phyloP scores from a whole-genome alignment of 2,888 invertebrate species.

The Leuctra nigra region DNA sequence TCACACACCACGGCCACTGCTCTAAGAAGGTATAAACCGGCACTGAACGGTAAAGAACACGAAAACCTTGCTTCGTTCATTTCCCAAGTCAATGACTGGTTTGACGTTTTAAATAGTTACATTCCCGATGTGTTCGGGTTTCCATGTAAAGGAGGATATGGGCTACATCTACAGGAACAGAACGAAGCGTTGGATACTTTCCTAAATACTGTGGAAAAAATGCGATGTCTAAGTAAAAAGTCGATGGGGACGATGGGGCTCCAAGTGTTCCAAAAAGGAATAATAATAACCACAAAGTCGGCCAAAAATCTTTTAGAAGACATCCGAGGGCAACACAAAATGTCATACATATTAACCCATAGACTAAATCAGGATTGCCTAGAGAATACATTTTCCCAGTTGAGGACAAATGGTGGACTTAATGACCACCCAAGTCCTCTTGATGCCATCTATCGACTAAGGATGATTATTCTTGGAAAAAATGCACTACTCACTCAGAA shows the following conservation, averaged over 20 bases:
- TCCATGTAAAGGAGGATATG: constrained; percentile 30
- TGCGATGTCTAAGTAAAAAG: constrained; percentile 25
- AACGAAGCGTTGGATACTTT: constrained; percentile 28
- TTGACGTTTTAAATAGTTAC: constrained; percentile 32
- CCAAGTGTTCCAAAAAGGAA: constrained; percentile 30
- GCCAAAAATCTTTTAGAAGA: constrained; percentile 24
- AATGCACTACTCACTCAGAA: constrained; percentile 23
- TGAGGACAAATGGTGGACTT: constrained; percentile 29
- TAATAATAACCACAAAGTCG: constrained; percentile 28
- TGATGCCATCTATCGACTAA: constrained; percentile 28
- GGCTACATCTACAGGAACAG: constrained; percentile 26
- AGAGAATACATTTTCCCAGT: constrained; percentile 29
- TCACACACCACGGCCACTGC: constrained; percentile 33
- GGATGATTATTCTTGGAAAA: constrained; percentile 31
- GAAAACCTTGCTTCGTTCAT: constrained; percentile 30
- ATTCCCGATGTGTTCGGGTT: constrained; percentile 11
- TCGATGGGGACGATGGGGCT: constrained; percentile 26
- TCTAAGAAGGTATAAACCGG: constrained; percentile 30
- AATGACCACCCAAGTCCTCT: constrained; percentile 32
- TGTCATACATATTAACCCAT: constrained; percentile 29
- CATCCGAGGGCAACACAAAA: constrained; percentile 21
- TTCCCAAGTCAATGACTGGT: constrained; percentile 32
- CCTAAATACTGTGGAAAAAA: constrained; percentile 21
- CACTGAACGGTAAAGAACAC: constrained; percentile 9
- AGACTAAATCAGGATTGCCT: constrained; percentile 30